Conservation (phyloP, 2,888 invertebrate genomes). For the Agrochola litura region DNA sequence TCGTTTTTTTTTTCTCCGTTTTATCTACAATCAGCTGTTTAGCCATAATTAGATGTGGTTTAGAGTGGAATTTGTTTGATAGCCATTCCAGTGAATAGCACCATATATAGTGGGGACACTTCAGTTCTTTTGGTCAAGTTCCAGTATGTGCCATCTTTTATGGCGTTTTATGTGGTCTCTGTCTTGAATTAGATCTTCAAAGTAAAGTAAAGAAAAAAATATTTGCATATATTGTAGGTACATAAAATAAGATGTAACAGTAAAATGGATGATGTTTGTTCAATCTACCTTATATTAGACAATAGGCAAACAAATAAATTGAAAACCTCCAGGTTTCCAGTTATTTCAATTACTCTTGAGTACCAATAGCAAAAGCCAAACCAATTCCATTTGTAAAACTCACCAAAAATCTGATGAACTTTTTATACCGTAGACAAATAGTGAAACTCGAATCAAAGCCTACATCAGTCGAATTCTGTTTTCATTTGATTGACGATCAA, state of each 20-base stretch:
- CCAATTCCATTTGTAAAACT: not conserved
- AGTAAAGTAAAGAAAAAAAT: no score
- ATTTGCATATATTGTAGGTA: not conserved
- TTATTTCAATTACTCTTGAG: not conserved
- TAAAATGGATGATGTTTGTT: not conserved
- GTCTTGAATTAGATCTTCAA: no score
- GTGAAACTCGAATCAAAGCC: not conserved
- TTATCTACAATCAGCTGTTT: no score
- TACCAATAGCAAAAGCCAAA: not conserved
- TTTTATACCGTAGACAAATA: no score
- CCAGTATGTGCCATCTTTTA: no score
- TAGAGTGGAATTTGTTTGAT: no score
- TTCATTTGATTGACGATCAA: slow-evolving; percentile 1
- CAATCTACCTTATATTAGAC: not conserved
- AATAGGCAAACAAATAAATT: not conserved
- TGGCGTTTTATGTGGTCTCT: no score
- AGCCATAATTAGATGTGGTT: no score
- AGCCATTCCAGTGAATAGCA: no score
- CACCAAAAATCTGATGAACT: not conserved
- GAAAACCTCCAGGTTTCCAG: not conserved
- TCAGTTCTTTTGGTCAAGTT: no score
- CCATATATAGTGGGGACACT: no score
- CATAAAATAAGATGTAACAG: not conserved
- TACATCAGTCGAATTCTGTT: not conserved
- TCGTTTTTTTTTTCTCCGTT: no score